Conservation (phyloP, 2,888 invertebrate species). For the Byasa hedistus region DNA sequence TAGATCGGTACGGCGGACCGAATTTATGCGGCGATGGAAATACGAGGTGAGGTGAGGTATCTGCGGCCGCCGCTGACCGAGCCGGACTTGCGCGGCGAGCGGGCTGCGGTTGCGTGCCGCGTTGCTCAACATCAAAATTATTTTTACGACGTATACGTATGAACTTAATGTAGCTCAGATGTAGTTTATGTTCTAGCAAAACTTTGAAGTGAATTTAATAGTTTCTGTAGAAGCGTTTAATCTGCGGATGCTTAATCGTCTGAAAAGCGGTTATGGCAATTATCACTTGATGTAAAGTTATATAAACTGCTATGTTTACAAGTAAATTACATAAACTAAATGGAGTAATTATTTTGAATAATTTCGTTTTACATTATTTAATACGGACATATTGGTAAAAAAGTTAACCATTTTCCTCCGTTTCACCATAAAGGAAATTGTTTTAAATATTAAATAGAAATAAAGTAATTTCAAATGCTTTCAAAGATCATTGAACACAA, state of each 20-base stretch:
- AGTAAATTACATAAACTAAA: background rate
- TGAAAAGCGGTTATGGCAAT: constrained; percentile 18
- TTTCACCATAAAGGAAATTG: background rate
- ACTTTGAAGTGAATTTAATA: constrained; percentile 7
- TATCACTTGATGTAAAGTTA: constrained; percentile 12
- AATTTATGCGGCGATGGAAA: constrained; percentile 63
- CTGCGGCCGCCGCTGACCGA: constrained; percentile 45
- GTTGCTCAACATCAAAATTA: constrained; percentile 9
- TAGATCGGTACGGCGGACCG: constrained; percentile 48
- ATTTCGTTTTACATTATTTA: background rate
- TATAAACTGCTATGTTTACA: constrained; percentile 3
- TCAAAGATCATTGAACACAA: background rate
- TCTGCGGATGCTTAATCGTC: constrained; percentile 7
- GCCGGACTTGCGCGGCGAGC: constrained; percentile 28
- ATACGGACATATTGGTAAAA: too few relatives aligned
- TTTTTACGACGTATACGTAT: constrained; percentile 15
- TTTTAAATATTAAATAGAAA: background rate
- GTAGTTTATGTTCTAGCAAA: background rate
- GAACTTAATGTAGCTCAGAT: constrained; percentile 1
- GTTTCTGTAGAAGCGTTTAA: constrained; percentile 10
- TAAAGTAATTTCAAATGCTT: background rate
- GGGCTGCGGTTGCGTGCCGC: constrained; percentile 28
- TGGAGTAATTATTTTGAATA: background rate
- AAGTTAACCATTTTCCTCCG: too few relatives aligned
- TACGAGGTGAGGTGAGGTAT: constrained; percentile 58